Percentiles rank a stretch among this genome's conserved stretches.
These are phyloP conservation scores for Callosobruchus maculatus DNA, from an alignment of 2,888 invertebrate species.

Conservation along the genomic window DNA sequence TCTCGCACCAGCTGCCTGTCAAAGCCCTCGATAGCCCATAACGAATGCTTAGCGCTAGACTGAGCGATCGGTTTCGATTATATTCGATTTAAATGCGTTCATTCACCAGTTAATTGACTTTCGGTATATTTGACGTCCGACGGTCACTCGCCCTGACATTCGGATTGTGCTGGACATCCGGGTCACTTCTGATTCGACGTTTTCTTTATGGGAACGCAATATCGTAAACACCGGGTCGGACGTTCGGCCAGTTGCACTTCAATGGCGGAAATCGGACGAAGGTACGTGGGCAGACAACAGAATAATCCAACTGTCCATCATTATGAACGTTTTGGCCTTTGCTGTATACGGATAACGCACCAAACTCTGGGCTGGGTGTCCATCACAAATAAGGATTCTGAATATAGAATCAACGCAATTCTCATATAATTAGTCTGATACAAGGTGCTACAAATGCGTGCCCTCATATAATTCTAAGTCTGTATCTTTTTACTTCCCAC, in stretches of 20 bases:
- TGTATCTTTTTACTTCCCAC: no score
- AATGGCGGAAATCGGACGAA: background rate
- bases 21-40: background rate
- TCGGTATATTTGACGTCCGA: slow-evolving; percentile 13
- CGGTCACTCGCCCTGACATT: background rate
- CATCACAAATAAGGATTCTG: no score
- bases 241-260: background rate
- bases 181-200: background rate
- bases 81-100: slow-evolving; percentile 16
- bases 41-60: background rate
- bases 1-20: background rate
- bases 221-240: background rate
- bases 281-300: background rate
- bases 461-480: no score
- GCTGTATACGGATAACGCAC: background rate
- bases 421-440: no score
- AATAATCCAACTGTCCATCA: background rate
- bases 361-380: no score
- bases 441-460: no score
- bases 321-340: background rate
- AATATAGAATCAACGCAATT: no score
- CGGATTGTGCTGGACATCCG: background rate
- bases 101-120: slow-evolving; percentile 21
- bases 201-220: background rate
- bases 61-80: background rate